Evolutionary conservation across 53 echinoderm and acorn worm species (phyloP).

Genomic region (Arbacia lixula): DNA sequence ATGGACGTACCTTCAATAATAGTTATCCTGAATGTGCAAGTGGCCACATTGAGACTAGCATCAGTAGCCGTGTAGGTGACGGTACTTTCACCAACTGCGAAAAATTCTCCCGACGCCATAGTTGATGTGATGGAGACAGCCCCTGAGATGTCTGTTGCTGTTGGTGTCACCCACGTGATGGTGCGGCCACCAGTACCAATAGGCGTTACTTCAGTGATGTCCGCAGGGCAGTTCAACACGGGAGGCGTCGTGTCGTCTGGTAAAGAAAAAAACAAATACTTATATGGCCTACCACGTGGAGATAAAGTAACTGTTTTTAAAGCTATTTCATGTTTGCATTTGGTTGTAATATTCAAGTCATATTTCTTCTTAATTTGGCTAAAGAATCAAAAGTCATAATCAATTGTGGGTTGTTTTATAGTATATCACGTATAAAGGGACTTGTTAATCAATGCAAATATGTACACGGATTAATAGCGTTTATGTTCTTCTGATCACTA

Average conservation of each 20-base stretch:
- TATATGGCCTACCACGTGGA: too few species aligned
- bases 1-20: slow-evolving; percentile 15
- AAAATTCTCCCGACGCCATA: slow-evolving; percentile 11
- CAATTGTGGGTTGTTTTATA: too few species aligned
- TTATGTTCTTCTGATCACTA: too few species aligned
- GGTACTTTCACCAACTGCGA: slow-evolving; percentile 59
- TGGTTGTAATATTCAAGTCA: too few species aligned
- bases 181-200: neutral
- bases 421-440: too few species aligned
- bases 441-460: too few species aligned
- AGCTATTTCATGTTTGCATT: too few species aligned
- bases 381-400: too few species aligned
- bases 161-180: slow-evolving; percentile 64
- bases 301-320: too few species aligned
- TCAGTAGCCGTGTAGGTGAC: slow-evolving; percentile 68
- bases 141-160: slow-evolving; percentile 63
- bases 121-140: slow-evolving; percentile 22
- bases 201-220: neutral
- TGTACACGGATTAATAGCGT: too few species aligned
- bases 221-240: neutral
- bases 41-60: slow-evolving; percentile 15
- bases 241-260: slow-evolving; percentile 20
- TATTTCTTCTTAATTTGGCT: too few species aligned
- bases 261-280: neutral
- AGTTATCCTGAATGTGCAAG: slow-evolving; percentile 43